A percentile compares a stretch with the other conserved stretches of the same genome.
These are phyloP conservation scores for Pogonomyrmex barbatus DNA, from an alignment of 1,140 invertebrate genomes.

Conservation along the genomic window DNA sequence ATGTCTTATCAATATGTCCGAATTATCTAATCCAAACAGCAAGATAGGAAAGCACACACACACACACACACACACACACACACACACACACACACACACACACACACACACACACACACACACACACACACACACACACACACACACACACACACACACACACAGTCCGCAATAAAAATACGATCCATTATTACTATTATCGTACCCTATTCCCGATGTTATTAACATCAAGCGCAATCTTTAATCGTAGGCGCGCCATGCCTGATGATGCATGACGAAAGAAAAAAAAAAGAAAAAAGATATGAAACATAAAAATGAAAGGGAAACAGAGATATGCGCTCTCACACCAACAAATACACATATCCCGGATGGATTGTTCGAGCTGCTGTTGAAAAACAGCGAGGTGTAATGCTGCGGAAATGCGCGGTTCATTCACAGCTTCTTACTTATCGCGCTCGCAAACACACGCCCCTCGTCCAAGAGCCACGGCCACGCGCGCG, in stretches of 20 bases:
- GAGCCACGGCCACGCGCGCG: conserved; percentile 18
- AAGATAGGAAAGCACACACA: conserved; percentile 10
- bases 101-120: too few relatives aligned
- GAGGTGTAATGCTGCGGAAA: conserved; percentile 24
- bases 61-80: too few relatives aligned
- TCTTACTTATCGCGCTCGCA: conserved; percentile 20
- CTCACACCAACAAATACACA: not conserved
- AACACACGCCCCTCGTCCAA: conserved; percentile 5
- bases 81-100: too few relatives aligned
- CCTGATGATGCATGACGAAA: not conserved
- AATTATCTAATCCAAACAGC: conserved; percentile 53
- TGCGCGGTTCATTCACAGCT: conserved; percentile 46
- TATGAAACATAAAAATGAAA: not conserved
- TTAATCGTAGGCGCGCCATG: not conserved
- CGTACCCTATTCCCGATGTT: not conserved
- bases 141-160: too few relatives aligned
- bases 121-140: too few relatives aligned
- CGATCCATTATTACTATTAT: not conserved
- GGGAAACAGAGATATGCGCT: too few relatives aligned
- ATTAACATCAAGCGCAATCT: not conserved
- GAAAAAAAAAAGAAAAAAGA: not conserved
- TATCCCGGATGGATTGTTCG: not conserved
- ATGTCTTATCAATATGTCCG: conserved; percentile 5
- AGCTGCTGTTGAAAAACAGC: not conserved
- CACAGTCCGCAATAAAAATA: not conserved